Base-by-base conservation (phyloP, 2,797 vertebrate genomes). In the Cynodonichthys magdalenae region DNA sequence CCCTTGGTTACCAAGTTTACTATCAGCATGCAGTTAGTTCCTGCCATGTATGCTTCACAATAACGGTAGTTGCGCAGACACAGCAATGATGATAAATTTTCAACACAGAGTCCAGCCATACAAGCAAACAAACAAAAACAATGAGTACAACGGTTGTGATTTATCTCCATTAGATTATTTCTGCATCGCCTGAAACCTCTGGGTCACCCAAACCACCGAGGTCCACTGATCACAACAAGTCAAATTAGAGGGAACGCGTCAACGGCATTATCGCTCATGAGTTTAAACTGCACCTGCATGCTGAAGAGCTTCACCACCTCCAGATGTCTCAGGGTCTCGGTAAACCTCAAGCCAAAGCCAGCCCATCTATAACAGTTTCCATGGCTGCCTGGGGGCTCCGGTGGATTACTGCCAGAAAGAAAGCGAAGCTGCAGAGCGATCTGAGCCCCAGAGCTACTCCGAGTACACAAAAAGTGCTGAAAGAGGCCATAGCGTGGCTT, bases 281-380 rank as follows among this genome's bases (percentile, higher is more conserved):
- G 71, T 58, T 71, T 77, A 80, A 87, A 79, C 84, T 80, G 72
- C 82, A 88, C 85, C 88, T 89, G 89, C 80, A 84, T 79, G 77
- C 77, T 79, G 74, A 85, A 77, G 80, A 84, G 58, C 74, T 74
- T 78, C 83, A 77, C 67, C 79, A 69, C 58, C 70, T 83, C 84
- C 84, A 88, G 87, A 89, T 88, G 88, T 87, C 87, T 89, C 58
- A 71, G 84, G 70, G 83, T 74, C 80, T 79, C 42, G 2, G 71
- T 65, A 59, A 72, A 82, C 80, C 74, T 61, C 63, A 53, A 80
- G 82, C 79, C 80, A 81, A 53, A 80, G 82, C 79, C 80, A 80
- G 76, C 72, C 71, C 83, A 86, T 89, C 84, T 87, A 71, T 87
- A 82, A 85, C 84, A 54, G 80, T 87, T 84, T 88, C 80, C 80